Evolutionary conservation across 2,888 invertebrate species (phyloP).

Genomic region (Keiferia lycopersicella): DNA sequence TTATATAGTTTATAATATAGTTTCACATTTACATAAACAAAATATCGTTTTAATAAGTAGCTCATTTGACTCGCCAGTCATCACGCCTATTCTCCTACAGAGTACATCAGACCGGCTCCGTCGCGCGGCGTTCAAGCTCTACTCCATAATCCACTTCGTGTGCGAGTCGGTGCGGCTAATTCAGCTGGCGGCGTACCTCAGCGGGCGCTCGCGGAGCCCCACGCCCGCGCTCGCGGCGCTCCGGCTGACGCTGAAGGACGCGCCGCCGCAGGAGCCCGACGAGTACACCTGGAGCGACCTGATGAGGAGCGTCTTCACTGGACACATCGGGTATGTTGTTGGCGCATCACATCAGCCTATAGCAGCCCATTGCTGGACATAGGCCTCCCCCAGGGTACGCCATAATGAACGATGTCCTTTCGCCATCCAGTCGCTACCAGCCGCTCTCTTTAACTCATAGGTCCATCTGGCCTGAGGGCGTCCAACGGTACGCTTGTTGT

Average conservation of each 20-base stretch:
- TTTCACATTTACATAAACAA: too few species aligned
- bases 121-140: conserved; percentile 64
- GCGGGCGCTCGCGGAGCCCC: conserved; percentile 73
- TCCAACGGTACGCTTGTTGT: too few species aligned
- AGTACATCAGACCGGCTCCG: conserved; percentile 42
- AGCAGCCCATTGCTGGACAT: too few species aligned
- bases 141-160: conserved; percentile 69
- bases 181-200: conserved; percentile 83
- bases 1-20: too few species aligned
- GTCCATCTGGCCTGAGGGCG: too few species aligned
- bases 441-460: too few species aligned
- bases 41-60: too few species aligned
- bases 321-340: conserved; percentile 73
- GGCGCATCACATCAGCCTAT: too few species aligned
- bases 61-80: too few species aligned
- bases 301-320: conserved; percentile 53
- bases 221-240: conserved; percentile 77
- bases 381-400: too few species aligned
- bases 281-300: conserved; percentile 56
- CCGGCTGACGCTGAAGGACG: conserved; percentile 82
- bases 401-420: too few species aligned
- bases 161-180: conserved; percentile 68
- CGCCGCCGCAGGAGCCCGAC: conserved; percentile 59
- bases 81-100: conserved; percentile 38
- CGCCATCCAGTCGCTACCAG: too few species aligned